These are phyloP conservation scores for Rhagonycha fulva DNA, from an alignment of 2,888 invertebrate species.

Conservation along the genomic window DNA sequence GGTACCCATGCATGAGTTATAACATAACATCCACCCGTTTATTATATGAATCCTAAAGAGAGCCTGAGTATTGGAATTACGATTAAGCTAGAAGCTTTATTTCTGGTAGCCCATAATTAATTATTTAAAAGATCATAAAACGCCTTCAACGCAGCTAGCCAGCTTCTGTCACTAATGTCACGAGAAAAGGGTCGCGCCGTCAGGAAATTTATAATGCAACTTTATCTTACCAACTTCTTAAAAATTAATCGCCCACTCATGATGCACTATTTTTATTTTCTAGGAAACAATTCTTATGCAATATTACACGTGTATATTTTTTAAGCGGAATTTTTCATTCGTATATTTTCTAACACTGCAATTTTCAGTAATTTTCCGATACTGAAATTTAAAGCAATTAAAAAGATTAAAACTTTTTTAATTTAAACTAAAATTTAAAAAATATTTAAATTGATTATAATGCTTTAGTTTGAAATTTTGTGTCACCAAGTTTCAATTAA, in stretches of 20 bases:
- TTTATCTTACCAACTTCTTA: slow-evolving; percentile 11
- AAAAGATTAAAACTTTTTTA: background rate
- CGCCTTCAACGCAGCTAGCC: slow-evolving; percentile 23
- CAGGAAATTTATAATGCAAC: slow-evolving; percentile 20
- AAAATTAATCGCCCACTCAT: slow-evolving; percentile 1
- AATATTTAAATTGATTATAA: slow-evolving; percentile 39
- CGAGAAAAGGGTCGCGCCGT: slow-evolving; percentile 16
- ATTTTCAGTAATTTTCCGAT: background rate
- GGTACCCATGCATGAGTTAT: slow-evolving; percentile 24
- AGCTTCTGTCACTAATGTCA: slow-evolving; percentile 23
- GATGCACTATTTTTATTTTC: background rate
- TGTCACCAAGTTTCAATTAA: slow-evolving; percentile 50
- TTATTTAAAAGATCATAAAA: slow-evolving; percentile 35
- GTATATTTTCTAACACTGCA: background rate
- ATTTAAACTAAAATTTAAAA: slow-evolving; percentile 6
- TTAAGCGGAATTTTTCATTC: background rate
- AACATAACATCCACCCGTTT: slow-evolving; percentile 13
- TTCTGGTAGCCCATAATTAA: slow-evolving; percentile 30
- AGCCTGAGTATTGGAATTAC: slow-evolving; percentile 28
- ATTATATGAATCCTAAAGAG: slow-evolving; percentile 34
- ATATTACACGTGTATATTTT: background rate
- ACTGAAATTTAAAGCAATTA: background rate
- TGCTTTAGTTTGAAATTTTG: slow-evolving; percentile 46
- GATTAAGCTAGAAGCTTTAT: slow-evolving; percentile 35
- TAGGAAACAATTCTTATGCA: background rate